Conservation (phyloP, 2,888 invertebrate genomes). For the Ligdia adustata region DNA sequence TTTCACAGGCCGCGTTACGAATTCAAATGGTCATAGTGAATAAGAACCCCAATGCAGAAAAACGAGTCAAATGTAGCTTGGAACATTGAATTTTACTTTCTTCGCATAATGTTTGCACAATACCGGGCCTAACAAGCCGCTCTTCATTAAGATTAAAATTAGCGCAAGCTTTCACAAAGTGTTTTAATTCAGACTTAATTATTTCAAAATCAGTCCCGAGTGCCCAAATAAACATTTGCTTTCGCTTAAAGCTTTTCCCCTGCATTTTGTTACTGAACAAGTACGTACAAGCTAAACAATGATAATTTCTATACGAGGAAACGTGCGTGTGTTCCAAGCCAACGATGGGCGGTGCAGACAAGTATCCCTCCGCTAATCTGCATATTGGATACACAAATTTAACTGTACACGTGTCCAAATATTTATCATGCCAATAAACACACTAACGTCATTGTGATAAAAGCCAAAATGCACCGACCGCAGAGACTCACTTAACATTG, state of each 20-base stretch:
- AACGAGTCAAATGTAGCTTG: no score
- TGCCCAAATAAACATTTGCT: constrained; percentile 22
- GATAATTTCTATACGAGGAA: constrained; percentile 62
- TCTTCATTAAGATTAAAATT: not conserved
- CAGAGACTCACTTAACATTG: constrained; percentile 10
- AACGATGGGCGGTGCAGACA: constrained; percentile 64
- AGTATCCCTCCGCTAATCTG: constrained; percentile 74
- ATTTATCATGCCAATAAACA: constrained; percentile 35
- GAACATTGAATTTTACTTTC: no score
- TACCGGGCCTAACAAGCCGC: not conserved
- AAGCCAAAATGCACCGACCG: constrained; percentile 26
- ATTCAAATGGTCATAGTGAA: no score
- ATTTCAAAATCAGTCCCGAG: constrained; percentile 19
- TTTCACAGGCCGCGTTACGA: no score
- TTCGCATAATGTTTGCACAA: not conserved
- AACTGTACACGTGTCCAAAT: constrained; percentile 40
- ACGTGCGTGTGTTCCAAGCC: constrained; percentile 59
- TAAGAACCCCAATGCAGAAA: no score
- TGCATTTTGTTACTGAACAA: constrained; percentile 28
- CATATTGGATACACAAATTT: constrained; percentile 66
- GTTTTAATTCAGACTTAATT: constrained; percentile 18
- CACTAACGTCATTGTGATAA: constrained; percentile 36
- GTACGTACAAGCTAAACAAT: constrained; percentile 62
- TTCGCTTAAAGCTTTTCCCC: constrained; percentile 25
- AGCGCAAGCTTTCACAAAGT: not conserved